phyloP scores from a whole-genome alignment of 2,888 invertebrate genomes.

The Conchocele bisecta region DNA sequence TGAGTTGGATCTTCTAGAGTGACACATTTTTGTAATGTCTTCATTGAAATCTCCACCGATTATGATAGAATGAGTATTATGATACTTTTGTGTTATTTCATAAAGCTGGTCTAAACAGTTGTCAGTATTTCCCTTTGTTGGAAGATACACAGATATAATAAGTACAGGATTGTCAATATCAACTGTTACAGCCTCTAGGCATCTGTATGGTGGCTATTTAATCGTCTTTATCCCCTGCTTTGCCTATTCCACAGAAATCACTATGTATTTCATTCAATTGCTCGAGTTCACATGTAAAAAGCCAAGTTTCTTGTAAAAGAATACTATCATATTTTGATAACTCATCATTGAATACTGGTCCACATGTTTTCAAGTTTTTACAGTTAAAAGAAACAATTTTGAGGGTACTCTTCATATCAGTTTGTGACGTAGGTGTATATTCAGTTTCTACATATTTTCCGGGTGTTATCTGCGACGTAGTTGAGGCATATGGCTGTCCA shows the following conservation, averaged over 20 bases:
- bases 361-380: slow-evolving; percentile 20
- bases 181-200: background rate
- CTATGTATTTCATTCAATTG: background rate
- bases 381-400: slow-evolving; percentile 19
- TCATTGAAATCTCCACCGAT: background rate
- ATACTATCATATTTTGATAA: slow-evolving; percentile 6
- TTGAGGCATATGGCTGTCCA: no score
- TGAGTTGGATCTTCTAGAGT: background rate
- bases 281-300: background rate
- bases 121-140: background rate
- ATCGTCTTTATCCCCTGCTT: background rate
- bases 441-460: no score
- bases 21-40: background rate
- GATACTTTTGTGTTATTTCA: background rate
- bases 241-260: background rate
- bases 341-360: background rate
- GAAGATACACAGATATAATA: background rate
- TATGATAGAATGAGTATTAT: background rate
- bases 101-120: background rate
- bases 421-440: no score
- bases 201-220: background rate
- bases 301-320: background rate
- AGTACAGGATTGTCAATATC: background rate
- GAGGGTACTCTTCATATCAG: no score
- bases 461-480: no score